These are phyloP conservation scores for Perodicticus potto DNA, from an alignment of 2,797 vertebrate species.

Conservation along the genomic window DNA sequence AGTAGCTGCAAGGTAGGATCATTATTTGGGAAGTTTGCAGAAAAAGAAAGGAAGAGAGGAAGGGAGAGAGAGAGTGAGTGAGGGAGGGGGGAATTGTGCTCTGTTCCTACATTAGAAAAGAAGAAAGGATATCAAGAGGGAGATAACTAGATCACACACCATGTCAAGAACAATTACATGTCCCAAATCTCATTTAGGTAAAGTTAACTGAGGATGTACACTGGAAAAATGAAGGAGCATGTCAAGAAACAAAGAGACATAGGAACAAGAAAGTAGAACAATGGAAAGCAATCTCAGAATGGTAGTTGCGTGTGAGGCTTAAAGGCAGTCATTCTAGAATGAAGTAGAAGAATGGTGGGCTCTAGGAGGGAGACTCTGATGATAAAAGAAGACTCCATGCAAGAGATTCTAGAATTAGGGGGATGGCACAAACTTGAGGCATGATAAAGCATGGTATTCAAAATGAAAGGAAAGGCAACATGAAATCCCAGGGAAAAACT, in stretches of 20 bases:
- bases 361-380: not conserved
- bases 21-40: not conserved
- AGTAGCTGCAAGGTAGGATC: not conserved
- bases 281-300: not conserved
- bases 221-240: not conserved
- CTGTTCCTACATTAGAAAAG: not conserved
- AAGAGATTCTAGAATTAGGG: not conserved
- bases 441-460: not conserved
- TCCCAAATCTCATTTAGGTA: not conserved
- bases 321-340: not conserved
- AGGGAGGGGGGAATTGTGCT: not conserved
- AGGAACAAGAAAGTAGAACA: not conserved
- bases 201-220: not conserved
- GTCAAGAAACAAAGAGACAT: not conserved
- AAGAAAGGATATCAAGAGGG: not conserved
- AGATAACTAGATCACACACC: not conserved
- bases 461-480: not conserved
- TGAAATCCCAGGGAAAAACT: not conserved
- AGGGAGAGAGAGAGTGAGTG: too few relatives aligned
- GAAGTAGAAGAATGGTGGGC: accelerated
- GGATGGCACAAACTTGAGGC: not conserved
- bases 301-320: not conserved
- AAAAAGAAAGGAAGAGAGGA: not conserved
- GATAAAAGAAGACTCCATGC: not conserved
- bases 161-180: not conserved